A percentile compares a stretch with the other conserved stretches of the same genome.
Conservation (phyloP, 2,113 vertebrate genomes). For the Lucifuga dentata region DNA sequence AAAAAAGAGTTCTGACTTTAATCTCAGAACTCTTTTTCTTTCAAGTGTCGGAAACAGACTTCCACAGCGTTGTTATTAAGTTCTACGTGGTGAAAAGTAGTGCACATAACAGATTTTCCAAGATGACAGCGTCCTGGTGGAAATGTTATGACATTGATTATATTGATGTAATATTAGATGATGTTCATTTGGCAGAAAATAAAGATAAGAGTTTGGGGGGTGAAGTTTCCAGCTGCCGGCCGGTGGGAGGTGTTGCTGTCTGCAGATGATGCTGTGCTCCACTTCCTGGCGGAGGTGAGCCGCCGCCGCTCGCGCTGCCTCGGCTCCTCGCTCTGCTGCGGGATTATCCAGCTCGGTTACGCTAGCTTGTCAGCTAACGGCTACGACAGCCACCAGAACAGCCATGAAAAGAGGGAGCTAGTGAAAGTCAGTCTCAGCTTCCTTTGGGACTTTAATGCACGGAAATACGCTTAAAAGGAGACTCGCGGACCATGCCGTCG, state of each 20-base stretch:
- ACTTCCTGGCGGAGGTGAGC: conserved; percentile 50
- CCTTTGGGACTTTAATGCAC: conserved; percentile 51
- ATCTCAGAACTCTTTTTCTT: no score
- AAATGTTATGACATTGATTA: no score
- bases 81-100: no score
- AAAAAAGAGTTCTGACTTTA: no score
- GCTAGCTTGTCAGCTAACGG: conserved; percentile 72
- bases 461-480: conserved; percentile 20
- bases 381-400: conserved; percentile 15
- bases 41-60: no score
- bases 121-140: no score
- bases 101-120: no score
- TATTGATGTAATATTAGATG: no score
- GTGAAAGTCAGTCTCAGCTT: conserved; percentile 58
- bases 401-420: conserved; percentile 55
- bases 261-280: conserved; percentile 32
- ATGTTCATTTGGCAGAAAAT: no score
- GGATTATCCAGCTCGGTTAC: conserved; percentile 63
- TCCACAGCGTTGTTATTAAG: no score
- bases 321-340: conserved; percentile 29
- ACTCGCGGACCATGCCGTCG: conserved; percentile 65
- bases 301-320: conserved; percentile 17
- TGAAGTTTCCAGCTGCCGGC: conserved; percentile 1
- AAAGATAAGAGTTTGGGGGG: no score
- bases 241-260: conserved; percentile 61